Evolutionary conservation across 2,797 vertebrate genomes (phyloP), one percentile per base, ranked within the genome.

Genomic region (Leucoraja ocellata): DNA sequence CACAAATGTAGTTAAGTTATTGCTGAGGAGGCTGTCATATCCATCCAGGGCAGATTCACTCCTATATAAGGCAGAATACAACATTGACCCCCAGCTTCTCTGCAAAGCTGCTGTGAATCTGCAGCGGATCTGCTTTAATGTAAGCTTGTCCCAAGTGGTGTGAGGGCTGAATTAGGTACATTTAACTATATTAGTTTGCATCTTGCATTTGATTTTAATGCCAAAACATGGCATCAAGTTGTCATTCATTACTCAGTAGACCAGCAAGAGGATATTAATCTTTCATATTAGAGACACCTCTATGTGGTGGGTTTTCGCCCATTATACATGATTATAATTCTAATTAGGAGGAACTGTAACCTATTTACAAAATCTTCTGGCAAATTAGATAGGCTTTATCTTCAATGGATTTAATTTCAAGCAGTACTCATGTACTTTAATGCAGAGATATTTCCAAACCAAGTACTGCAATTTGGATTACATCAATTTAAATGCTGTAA

Each of bases 181-280:
- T 88, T 88, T 88, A 65, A 88, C 63, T 88, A n/a, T 32, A 65
- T 88, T 88, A 86, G 83, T 86, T 86, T 28, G 63, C 61, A 86
- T 28, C 61, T 63, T 86, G 14, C n/a, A 65, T 65, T 88, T 88
- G 84, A 32, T 32, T 16, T 65, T 28, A 14, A 9, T n/a, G 58
- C 28, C 61, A 65, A 65, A 32, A 18, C 8, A 65, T 32, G n/a
- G 36, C 61, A 88, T 18, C 84, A 88, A n/a, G 13, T 88, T 63
- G 63, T 63, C 61, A 88, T 6, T 28, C n/a, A 88, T 88, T n/a
- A 88, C n/a, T 86, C 83, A 86, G 32, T 6, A 86, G 83, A 14
- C 63, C 58, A 86, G 83, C 83, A 28, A 63, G 83, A 86, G 58
- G 54, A 86, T 61, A 61, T 61, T 63, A 86, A 28, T 28, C 58